A percentile compares a stretch with the other conserved stretches of the same genome.
Conservation (phyloP, 2,888 invertebrate genomes). For the Rhagonycha lutea region DNA sequence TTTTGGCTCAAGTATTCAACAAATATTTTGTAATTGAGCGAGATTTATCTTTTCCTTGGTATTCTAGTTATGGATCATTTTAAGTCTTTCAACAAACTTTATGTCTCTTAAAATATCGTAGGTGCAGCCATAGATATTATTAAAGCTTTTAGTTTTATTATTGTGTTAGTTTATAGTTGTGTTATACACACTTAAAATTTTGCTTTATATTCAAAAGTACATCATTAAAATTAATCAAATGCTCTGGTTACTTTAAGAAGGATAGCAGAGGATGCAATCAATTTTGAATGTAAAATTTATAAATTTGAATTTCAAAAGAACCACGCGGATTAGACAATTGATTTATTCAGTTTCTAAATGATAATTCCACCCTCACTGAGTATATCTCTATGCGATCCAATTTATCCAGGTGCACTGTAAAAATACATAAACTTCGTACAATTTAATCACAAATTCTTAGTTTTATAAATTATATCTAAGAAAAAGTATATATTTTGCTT, state of each 20-base stretch:
- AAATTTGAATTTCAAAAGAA: not conserved
- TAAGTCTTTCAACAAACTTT: no score
- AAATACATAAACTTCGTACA: not conserved
- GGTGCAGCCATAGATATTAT: no score
- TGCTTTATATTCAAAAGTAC: not conserved
- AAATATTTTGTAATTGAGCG: not conserved
- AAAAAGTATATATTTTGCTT: no score
- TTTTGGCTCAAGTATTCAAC: no score
- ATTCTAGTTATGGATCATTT: not conserved
- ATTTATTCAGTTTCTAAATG: not conserved
- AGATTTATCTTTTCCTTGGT: not conserved
- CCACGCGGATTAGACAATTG: not conserved
- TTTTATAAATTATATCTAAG: no score
- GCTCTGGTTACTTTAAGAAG: not conserved
- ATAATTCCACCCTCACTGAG: not conserved
- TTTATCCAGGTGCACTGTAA: not conserved
- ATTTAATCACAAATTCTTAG: no score
- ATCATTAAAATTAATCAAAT: not conserved
- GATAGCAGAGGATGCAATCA: not conserved
- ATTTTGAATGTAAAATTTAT: not conserved
- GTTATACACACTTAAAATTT: not conserved
- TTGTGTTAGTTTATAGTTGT: not conserved
- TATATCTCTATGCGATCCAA: not conserved
- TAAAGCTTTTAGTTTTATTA: not conserved
- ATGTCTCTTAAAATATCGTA: no score